Evolutionary conservation across 2,113 vertebrate genomes (phyloP).

Genomic region (Nycticebus coucang): DNA sequence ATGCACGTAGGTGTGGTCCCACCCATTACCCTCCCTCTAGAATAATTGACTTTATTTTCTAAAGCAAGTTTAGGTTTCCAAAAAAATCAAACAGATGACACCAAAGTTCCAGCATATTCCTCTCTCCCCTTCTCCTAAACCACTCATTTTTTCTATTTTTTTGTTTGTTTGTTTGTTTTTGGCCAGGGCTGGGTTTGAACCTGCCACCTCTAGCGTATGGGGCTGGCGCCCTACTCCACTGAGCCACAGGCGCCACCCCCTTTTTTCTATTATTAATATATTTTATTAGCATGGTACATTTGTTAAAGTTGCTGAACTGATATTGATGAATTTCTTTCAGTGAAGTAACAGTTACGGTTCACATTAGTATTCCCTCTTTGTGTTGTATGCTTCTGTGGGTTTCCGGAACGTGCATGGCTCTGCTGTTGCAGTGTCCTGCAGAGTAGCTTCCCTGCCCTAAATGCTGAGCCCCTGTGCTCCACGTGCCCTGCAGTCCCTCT

Average conservation of each 20-base stretch:
- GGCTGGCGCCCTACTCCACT: no score
- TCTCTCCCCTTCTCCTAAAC: not conserved
- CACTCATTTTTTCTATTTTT: no score
- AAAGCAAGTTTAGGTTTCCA: not conserved
- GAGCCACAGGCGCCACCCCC: no score
- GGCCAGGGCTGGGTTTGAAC: no score
- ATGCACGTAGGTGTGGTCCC: no score
- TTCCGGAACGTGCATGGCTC: not conserved
- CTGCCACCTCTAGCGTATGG: no score
- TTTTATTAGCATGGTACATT: fast-evolving
- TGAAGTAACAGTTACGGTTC: not conserved
- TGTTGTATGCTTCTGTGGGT: not conserved
- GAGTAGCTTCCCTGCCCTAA: fast-evolving
- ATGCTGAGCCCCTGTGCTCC: no score
- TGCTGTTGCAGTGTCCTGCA: fast-evolving
- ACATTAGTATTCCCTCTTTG: not conserved
- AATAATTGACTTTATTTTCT: not conserved
- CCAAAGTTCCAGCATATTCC: not conserved
- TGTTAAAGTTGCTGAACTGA: not conserved
- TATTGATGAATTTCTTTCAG: fast-evolving
- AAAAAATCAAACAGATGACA: not conserved
- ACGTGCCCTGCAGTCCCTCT: fast-evolving
- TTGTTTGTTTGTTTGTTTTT: no score
- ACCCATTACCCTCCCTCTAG: no score
- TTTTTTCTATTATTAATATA: no score